Conservation (phyloP, 2,888 invertebrate genomes). For the Diachrysia chrysitis region DNA sequence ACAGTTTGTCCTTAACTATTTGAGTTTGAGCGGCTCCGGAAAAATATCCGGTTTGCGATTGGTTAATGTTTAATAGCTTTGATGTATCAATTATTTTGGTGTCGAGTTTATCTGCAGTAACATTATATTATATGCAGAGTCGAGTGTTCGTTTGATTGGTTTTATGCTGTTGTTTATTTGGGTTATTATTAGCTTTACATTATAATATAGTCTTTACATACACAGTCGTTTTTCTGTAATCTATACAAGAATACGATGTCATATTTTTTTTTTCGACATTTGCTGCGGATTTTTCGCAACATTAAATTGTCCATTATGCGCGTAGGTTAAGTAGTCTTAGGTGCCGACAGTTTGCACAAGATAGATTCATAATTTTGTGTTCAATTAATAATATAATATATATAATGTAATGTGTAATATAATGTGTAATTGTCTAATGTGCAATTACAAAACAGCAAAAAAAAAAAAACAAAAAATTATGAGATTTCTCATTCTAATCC, state of each 20-base stretch:
- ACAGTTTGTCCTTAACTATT: not conserved
- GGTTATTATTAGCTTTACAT: not conserved
- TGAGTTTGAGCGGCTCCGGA: not conserved
- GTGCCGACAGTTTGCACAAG: conserved; percentile 2
- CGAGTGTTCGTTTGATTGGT: not conserved
- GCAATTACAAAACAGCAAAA: too few relatives aligned
- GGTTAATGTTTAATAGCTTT: not conserved
- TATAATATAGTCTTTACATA: too few relatives aligned
- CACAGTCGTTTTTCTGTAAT: too few relatives aligned
- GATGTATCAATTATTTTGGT: conserved; percentile 1
- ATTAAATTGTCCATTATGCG: conserved; percentile 32
- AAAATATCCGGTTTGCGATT: conserved; percentile 2
- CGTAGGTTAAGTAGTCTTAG: conserved; percentile 28
- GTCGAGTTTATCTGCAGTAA: not conserved
- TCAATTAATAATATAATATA: too few relatives aligned
- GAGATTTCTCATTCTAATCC: not conserved
- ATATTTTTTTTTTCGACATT: too few relatives aligned
- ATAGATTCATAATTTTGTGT: too few relatives aligned
- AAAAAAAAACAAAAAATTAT: too few relatives aligned
- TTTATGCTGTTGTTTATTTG: not conserved
- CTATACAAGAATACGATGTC: too few relatives aligned
- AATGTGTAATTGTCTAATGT: too few relatives aligned
- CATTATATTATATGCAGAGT: not conserved
- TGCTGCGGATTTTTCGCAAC: too few relatives aligned
- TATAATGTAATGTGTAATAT: too few relatives aligned